phyloP scores from a whole-genome alignment of 1,140 invertebrate species.

The Metaphire vulgaris region DNA sequence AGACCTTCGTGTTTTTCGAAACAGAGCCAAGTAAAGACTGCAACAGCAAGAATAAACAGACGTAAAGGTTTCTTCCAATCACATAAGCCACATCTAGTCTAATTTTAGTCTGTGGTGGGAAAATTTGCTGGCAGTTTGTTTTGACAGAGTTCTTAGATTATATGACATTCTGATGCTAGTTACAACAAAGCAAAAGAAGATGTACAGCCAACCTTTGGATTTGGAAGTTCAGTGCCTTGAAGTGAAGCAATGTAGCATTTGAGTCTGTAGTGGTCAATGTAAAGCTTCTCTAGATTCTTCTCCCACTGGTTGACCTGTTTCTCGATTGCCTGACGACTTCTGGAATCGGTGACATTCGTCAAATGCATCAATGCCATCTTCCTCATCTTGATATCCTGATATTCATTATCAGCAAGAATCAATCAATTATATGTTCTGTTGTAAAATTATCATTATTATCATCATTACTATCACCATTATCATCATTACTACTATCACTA shows the following conservation, averaged over 20 bases:
- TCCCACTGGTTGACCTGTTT: conserved; percentile 92
- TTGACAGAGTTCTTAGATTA: not conserved
- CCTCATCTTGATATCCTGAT: conserved; percentile 89
- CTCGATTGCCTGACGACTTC: conserved; percentile 80
- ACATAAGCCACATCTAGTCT: not conserved
- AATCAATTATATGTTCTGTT: no score
- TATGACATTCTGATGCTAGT: not conserved
- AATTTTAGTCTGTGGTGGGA: conserved; percentile 1
- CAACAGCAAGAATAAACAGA: conserved; percentile 28
- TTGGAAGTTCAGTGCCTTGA: conserved; percentile 89
- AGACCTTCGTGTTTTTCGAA: conserved; percentile 86
- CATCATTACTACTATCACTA: not conserved
- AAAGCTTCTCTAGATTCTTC: conserved; percentile 88
- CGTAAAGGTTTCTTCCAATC: not conserved
- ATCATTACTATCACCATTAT: not conserved
- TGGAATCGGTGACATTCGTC: conserved; percentile 83
- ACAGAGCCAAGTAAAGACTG: conserved; percentile 91
- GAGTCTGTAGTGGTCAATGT: conserved; percentile 92
- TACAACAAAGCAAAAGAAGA: not conserved
- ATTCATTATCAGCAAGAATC: no score
- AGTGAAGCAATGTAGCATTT: conserved; percentile 94
- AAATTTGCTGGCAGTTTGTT: not conserved
- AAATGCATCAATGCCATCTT: conserved; percentile 96
- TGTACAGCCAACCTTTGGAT: conserved; percentile 75
- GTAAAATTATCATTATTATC: no score